Evolutionary conservation across 23 tunicate species (phyloP).

Genomic region (Ciona savignyi): DNA sequence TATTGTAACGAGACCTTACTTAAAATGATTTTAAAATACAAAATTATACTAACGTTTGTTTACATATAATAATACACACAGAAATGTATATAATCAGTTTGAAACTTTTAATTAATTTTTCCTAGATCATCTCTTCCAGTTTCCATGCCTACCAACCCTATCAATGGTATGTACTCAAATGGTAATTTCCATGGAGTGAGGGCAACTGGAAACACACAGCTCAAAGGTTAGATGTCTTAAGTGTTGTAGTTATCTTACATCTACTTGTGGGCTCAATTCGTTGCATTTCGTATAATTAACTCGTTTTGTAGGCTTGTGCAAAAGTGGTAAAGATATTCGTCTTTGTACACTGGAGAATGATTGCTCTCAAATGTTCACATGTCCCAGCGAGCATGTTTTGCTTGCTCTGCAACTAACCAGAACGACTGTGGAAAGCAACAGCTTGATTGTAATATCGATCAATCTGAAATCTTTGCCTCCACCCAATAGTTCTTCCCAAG

Average conservation of each 20-base stretch:
- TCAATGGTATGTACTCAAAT: conserved; percentile 10
- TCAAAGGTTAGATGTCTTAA: neutral
- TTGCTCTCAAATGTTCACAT: conserved; percentile 19
- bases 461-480: conserved; percentile 66
- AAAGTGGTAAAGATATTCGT: conserved; percentile 78
- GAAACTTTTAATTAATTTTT: neutral
- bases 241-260: neutral
- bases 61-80: no score
- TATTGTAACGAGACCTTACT: no score
- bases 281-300: no score
- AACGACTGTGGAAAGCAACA: conserved; percentile 1
- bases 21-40: no score
- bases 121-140: conserved; percentile 2
- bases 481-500: conserved; percentile 47
- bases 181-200: neutral
- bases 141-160: neutral
- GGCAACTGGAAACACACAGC: neutral
- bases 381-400: conserved; percentile 49
- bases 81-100: neutral
- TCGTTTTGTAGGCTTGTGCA: conserved; percentile 76
- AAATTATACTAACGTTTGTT: no score
- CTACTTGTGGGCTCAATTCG: neutral
- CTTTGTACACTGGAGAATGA: conserved; percentile 45
- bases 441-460: conserved; percentile 52
- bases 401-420: conserved; percentile 43